phyloP scores from a whole-genome alignment of 2,888 invertebrate genomes.

The Andricus quercusramuli region DNA sequence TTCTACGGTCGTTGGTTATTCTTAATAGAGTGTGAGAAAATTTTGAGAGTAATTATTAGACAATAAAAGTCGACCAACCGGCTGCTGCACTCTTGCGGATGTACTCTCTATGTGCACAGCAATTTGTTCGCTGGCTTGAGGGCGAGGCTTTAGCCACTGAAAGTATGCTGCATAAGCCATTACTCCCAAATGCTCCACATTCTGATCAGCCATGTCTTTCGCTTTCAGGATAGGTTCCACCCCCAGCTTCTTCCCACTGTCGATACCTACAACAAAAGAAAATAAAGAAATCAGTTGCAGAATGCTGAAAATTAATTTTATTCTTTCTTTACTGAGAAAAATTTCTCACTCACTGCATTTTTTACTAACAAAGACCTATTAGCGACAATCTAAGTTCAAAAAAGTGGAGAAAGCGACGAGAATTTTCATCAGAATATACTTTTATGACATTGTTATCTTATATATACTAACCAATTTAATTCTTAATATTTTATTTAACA shows the following conservation, averaged over 20 bases:
- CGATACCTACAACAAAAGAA: conserved; percentile 79
- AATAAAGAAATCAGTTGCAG: background rate
- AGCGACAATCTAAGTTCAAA: background rate
- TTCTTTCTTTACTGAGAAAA: background rate
- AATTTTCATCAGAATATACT: too few relatives aligned
- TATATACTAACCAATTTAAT: too few relatives aligned
- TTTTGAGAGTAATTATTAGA: conserved; percentile 46
- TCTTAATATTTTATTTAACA: too few relatives aligned
- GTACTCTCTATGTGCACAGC: conserved; percentile 90
- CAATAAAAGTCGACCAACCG: conserved; percentile 81
- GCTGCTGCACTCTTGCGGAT: conserved; percentile 91
- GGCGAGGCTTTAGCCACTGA: conserved; percentile 92
- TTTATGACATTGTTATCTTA: too few relatives aligned
- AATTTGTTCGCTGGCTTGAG: conserved; percentile 90
- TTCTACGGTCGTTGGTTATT: conserved; percentile 43
- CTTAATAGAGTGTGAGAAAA: conserved; percentile 25
- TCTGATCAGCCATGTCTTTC: conserved; percentile 95
- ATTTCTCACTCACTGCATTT: background rate
- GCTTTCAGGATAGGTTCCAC: conserved; percentile 94
- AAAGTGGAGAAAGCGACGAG: too few relatives aligned
- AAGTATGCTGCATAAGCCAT: conserved; percentile 98
- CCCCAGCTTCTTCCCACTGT: conserved; percentile 84
- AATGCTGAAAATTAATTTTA: background rate
- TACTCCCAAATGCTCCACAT: conserved; percentile 97
- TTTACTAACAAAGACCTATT: background rate